Conservation (phyloP, 2,888 invertebrate genomes). For the Ichneumoninae sp. region DNA sequence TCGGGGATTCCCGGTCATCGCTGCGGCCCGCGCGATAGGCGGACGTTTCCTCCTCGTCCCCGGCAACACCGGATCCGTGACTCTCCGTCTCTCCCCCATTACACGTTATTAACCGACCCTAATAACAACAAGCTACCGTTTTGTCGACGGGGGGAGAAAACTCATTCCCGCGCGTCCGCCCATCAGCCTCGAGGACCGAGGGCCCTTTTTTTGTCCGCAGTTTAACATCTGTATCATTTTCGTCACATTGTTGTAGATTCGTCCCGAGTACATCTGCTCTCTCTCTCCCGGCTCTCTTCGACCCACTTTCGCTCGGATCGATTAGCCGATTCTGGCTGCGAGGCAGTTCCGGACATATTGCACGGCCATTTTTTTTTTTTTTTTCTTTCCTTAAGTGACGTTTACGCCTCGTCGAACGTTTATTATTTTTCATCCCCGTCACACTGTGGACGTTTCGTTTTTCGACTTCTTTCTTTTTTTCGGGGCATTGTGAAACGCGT, state of each 20-base stretch:
- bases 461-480: slow-evolving; percentile 1
- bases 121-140: slow-evolving; percentile 76
- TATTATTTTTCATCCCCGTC: slow-evolving; percentile 43
- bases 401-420: slow-evolving; percentile 67
- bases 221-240: slow-evolving; percentile 83
- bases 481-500: slow-evolving; percentile 23
- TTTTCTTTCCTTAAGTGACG: slow-evolving; percentile 61
- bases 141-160: slow-evolving; percentile 50
- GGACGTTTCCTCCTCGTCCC: slow-evolving; percentile 8
- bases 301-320: slow-evolving; percentile 18
- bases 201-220: slow-evolving; percentile 63
- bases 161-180: neutral
- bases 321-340: slow-evolving; percentile 40
- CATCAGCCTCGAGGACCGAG: slow-evolving; percentile 54
- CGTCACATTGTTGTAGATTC: slow-evolving; percentile 74
- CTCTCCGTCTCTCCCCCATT: slow-evolving; percentile 73
- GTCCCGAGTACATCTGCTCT: slow-evolving; percentile 78
- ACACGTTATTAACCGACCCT: slow-evolving; percentile 81
- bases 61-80: slow-evolving; percentile 2
- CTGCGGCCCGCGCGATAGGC: slow-evolving; percentile 9
- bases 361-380: slow-evolving; percentile 50
- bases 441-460: slow-evolving; percentile 56
- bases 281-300: slow-evolving; percentile 17
- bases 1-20: neutral
- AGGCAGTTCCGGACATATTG: slow-evolving; percentile 33